Conservation (phyloP, 2,888 invertebrate species). For the Drosophila conformis region DNA sequence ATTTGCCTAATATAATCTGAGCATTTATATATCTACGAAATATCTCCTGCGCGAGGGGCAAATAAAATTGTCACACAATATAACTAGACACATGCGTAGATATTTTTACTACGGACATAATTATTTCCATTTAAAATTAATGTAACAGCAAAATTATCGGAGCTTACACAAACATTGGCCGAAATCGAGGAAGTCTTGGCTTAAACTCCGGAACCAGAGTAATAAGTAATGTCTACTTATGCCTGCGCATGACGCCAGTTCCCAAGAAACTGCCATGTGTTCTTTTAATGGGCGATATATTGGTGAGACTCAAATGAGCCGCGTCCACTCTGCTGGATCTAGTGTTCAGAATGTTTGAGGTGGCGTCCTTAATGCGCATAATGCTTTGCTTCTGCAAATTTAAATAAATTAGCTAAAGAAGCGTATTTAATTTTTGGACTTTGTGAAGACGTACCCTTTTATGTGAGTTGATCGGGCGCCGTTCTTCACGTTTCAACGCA, state of each 20-base stretch:
- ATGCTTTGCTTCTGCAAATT: slow-evolving; percentile 80
- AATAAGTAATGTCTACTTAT: background rate
- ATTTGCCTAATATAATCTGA: slow-evolving; percentile 10
- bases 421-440: background rate
- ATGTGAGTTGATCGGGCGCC: slow-evolving; percentile 78
- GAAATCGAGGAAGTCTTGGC: slow-evolving; percentile 39
- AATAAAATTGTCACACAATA: slow-evolving; percentile 78
- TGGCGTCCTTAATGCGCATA: slow-evolving; percentile 86
- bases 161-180: slow-evolving; percentile 16
- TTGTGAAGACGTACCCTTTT: slow-evolving; percentile 59
- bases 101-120: slow-evolving; percentile 44
- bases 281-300: slow-evolving; percentile 72
- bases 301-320: slow-evolving; percentile 77
- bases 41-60: slow-evolving; percentile 90
- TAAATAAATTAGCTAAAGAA: slow-evolving; percentile 62
- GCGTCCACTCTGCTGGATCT: slow-evolving; percentile 86
- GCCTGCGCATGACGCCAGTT: slow-evolving; percentile 59
- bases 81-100: slow-evolving; percentile 6
- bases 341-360: slow-evolving; percentile 87
- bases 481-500: slow-evolving; percentile 63
- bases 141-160: slow-evolving; percentile 46
- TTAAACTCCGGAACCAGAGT: slow-evolving; percentile 27
- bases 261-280: slow-evolving; percentile 43
- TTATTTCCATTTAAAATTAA: slow-evolving; percentile 45
- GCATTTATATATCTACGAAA: slow-evolving; percentile 12